Percentiles rank a stretch among this genome's conserved stretches.
Conservation (phyloP, 2,888 invertebrate species). For the Polydrusus tereticollis region DNA sequence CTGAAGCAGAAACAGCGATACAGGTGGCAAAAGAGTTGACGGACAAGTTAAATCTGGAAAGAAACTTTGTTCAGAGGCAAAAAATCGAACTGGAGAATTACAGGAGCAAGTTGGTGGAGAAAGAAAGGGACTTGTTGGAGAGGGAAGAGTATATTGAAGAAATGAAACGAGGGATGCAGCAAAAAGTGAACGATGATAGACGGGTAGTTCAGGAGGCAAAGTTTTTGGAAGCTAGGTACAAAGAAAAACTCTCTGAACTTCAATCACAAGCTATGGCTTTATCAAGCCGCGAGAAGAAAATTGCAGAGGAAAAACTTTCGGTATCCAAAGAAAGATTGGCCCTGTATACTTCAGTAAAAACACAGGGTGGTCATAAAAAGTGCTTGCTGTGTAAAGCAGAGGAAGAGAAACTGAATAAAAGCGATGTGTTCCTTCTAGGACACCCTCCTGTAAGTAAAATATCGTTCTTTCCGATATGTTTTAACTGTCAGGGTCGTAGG, state of each 20-base stretch:
- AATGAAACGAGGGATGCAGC: conserved; percentile 66
- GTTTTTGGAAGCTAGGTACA: conserved; percentile 67
- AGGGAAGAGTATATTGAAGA: conserved; percentile 62
- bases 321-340: conserved; percentile 72
- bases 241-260: conserved; percentile 71
- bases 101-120: conserved; percentile 60
- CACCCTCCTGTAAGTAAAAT: conserved; percentile 24
- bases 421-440: not conserved
- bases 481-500: no score
- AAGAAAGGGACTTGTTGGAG: conserved; percentile 57
- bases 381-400: conserved; percentile 62
- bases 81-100: conserved; percentile 62
- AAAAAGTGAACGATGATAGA: conserved; percentile 71
- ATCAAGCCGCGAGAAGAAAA: conserved; percentile 72
- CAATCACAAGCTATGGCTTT: conserved; percentile 72
- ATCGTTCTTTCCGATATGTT: no score
- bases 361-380: conserved; percentile 60
- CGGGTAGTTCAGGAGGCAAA: conserved; percentile 66
- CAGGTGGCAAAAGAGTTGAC: conserved; percentile 65
- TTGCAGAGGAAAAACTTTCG: conserved; percentile 73
- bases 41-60: conserved; percentile 63
- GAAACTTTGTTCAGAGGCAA: conserved; percentile 60
- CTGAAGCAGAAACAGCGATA: conserved; percentile 65
- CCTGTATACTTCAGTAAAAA: conserved; percentile 70
- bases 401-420: conserved; percentile 33